Percentiles rank a stretch among this genome's conserved stretches.
Conservation (phyloP, 2,113 vertebrate species). For the Eptatretus burgeri region DNA sequence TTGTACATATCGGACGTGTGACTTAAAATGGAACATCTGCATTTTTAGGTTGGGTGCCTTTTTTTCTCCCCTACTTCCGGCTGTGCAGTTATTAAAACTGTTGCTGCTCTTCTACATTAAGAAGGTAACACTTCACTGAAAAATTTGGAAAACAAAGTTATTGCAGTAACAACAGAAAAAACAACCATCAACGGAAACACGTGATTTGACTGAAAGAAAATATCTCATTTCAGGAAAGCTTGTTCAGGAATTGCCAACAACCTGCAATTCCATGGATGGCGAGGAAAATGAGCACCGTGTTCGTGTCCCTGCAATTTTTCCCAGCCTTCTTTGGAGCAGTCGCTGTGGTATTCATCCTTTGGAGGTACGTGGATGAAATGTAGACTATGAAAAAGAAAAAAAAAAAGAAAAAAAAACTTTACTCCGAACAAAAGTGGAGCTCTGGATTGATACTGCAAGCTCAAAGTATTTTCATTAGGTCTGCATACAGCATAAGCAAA, state of each 20-base stretch:
- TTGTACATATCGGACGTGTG: too few relatives aligned
- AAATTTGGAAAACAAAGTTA: conserved; percentile 2
- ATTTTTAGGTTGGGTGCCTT: conserved; percentile 38
- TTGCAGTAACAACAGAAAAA: not conserved
- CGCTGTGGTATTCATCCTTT: conserved; percentile 43
- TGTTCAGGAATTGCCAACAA: conserved; percentile 64
- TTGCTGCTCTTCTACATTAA: conserved; percentile 55
- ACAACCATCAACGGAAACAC: too few relatives aligned
- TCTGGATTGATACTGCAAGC: not conserved
- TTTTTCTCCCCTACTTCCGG: conserved; percentile 40
- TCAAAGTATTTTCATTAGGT: not conserved
- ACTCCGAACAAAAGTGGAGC: not conserved
- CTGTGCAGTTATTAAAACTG: conserved; percentile 40
- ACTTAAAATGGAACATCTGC: too few relatives aligned
- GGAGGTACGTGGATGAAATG: conserved; percentile 40
- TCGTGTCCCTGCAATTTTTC: conserved; percentile 60
- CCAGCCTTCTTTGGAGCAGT: conserved; percentile 52
- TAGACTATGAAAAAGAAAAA: not conserved
- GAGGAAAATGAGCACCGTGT: conserved; percentile 53
- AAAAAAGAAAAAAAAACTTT: not conserved
- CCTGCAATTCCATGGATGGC: conserved; percentile 55
- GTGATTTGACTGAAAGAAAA: too few relatives aligned
- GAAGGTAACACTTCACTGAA: conserved; percentile 23
- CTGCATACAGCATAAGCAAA: not conserved
- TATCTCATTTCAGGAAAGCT: conserved; percentile 26